Evolutionary conservation across 2,888 invertebrate species (phyloP).

Genomic region (Mimachlamys varia): DNA sequence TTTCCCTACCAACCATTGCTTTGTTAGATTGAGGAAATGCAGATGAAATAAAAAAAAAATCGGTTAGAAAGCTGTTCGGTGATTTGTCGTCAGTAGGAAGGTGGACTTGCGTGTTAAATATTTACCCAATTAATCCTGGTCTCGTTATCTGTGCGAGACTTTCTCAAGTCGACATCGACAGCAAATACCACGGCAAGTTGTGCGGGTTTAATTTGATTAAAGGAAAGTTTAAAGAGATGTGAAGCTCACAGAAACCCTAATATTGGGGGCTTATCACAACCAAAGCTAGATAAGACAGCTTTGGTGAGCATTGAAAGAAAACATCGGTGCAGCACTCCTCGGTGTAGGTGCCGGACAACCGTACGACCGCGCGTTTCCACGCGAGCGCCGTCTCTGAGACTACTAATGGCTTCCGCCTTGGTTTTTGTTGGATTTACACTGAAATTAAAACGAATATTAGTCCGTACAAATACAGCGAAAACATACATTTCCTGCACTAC

Average conservation of each 20-base stretch:
- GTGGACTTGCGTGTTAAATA: neutral
- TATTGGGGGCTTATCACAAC: constrained; percentile 15
- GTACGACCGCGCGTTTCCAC: constrained; percentile 12
- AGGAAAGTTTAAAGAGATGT: constrained; percentile 33
- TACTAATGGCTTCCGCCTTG: constrained; percentile 9
- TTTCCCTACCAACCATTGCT: neutral
- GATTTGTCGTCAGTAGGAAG: constrained; percentile 1
- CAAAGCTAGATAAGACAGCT: constrained; percentile 9
- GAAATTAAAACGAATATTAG: constrained; percentile 32
- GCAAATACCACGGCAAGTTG: constrained; percentile 10
- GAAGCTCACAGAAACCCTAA: constrained; percentile 27
- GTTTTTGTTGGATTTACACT: constrained; percentile 30
- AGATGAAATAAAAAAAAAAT: neutral
- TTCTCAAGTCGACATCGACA: constrained; percentile 34
- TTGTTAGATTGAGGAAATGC: neutral
- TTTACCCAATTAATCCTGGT: constrained; percentile 31
- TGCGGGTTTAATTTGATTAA: constrained; percentile 36
- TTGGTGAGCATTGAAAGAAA: constrained; percentile 29
- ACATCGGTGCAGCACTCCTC: constrained; percentile 3
- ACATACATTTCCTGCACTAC: constrained; percentile 31
- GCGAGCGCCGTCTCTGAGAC: constrained; percentile 15
- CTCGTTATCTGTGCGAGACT: constrained; percentile 19
- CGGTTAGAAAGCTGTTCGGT: neutral
- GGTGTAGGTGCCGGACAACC: neutral
- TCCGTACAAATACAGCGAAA: constrained; percentile 20